A percentile compares a stretch with the other conserved stretches of the same genome.
Evolutionary conservation across 2,797 vertebrate species (phyloP).

Genomic region (Sebastes itinus): DNA sequence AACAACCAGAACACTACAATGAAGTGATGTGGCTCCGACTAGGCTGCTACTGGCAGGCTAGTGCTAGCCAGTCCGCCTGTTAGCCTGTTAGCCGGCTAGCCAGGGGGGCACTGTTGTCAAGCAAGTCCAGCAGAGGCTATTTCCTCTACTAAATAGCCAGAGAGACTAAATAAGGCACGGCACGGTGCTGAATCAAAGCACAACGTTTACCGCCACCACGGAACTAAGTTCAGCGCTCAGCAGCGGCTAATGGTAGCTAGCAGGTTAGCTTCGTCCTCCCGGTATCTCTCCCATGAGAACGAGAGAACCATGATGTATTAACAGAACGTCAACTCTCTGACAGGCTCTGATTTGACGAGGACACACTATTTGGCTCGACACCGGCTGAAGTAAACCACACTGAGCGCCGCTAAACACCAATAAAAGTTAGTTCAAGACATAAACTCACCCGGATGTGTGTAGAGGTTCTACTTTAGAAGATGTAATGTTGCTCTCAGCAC

Average conservation of each 20-base stretch:
- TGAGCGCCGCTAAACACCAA: neutral
- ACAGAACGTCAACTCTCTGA: slow-evolving; percentile 34
- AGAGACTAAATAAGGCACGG: rapidly evolving
- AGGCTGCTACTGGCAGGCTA: slow-evolving; percentile 28
- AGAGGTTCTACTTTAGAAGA: neutral
- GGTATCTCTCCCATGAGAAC: slow-evolving; percentile 68
- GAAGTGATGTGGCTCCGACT: slow-evolving; percentile 8
- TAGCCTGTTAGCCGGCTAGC: slow-evolving; percentile 7
- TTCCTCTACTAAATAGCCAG: neutral
- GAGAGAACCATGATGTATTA: neutral
- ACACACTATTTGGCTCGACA: slow-evolving; percentile 22
- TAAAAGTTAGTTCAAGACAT: slow-evolving; percentile 12
- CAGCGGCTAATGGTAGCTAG: slow-evolving; percentile 36
- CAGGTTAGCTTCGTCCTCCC: slow-evolving; percentile 56
- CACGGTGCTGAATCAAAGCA: neutral
- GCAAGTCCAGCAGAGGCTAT: neutral
- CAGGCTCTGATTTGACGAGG: slow-evolving; percentile 52
- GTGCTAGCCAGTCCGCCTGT: neutral
- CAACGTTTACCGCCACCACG: neutral
- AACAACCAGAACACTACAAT: neutral
- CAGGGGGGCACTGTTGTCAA: slow-evolving; percentile 1
- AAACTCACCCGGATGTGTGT: slow-evolving; percentile 56
- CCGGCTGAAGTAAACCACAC: neutral
- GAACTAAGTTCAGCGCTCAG: neutral
- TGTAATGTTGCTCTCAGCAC: neutral